Base-by-base conservation (phyloP, 2,113 vertebrate species). In the Myxocyprinus asiaticus region DNA sequence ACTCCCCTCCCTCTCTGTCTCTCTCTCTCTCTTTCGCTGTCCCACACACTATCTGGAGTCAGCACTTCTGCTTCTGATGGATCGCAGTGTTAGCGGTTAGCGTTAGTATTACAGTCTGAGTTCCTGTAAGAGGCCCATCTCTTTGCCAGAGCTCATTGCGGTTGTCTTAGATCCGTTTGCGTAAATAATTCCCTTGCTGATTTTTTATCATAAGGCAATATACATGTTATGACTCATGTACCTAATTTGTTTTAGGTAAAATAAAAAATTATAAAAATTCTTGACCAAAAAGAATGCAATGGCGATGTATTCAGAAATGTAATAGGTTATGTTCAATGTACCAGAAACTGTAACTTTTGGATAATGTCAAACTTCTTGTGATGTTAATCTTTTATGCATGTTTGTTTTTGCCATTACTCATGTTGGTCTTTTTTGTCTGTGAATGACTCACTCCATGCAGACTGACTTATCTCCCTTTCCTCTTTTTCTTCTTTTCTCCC, bases 21-120 rank as follows among this genome's bases (percentile, higher is more conserved):
- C 22, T 33, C 3, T 33, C 22, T 33, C 22, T 33, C 22, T 48
- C 67, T 17, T 80, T 67, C 53, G 58, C 42, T 64, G 51, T 62
- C 81, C 79, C 50, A 67, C 75, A 69, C 73, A 47, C 67, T 64
- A 8, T 84, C 77, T 77, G 10, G 82, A 90, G 91, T 93, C 91
- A 93, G 92, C 91, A 92, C 84, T 91, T 91, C 86, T 90, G 85
- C 71, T 84, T 79, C 88, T 92, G 91, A 93, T 92, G 90, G 89
- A 92, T 91, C 87, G 84, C 89, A 91, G 86, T 85, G 86, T 91
- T 90, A 91, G 90, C 88, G 77, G 85, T 90, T 89, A 89, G 90
- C 86, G 45, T 80, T 76, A 83, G 78, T 74, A 61, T 80, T 77
- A 64, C 82, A 33, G 42, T 74, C 63, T 68, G 74, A 84, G 15